Conservation (phyloP, 2,113 vertebrate genomes). For the Rhea pennata region DNA sequence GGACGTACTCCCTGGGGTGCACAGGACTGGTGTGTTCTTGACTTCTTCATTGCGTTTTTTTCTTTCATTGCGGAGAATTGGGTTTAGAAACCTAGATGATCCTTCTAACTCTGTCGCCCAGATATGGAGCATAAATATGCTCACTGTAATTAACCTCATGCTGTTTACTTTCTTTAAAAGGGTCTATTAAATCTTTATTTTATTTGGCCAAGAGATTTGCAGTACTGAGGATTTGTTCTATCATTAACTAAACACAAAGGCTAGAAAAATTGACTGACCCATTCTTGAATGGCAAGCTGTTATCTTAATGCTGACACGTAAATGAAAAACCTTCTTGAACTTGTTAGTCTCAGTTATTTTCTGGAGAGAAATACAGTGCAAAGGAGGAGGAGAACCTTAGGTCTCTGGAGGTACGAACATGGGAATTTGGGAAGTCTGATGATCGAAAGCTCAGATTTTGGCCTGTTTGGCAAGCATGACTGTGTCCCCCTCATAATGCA, state of each 20-base stretch:
- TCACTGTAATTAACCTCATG: background rate
- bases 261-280: background rate
- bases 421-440: background rate
- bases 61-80: background rate
- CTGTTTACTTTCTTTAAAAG: background rate
- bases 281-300: background rate
- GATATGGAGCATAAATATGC: background rate
- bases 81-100: background rate
- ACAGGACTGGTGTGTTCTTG: background rate
- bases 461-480: background rate
- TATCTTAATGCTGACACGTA: background rate
- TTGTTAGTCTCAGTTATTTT: background rate
- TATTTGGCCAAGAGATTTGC: background rate
- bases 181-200: background rate
- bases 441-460: background rate
- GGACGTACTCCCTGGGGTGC: background rate
- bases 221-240: background rate
- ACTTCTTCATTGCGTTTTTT: background rate
- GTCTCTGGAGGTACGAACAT: background rate
- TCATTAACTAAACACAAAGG: background rate
- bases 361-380: background rate
- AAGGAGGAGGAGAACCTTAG: background rate
- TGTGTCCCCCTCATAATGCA: background rate
- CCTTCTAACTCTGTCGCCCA: background rate
- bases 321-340: background rate